phyloP scores from a whole-genome alignment of 2,797 vertebrate genomes.

The Chloroceryle amazona region DNA sequence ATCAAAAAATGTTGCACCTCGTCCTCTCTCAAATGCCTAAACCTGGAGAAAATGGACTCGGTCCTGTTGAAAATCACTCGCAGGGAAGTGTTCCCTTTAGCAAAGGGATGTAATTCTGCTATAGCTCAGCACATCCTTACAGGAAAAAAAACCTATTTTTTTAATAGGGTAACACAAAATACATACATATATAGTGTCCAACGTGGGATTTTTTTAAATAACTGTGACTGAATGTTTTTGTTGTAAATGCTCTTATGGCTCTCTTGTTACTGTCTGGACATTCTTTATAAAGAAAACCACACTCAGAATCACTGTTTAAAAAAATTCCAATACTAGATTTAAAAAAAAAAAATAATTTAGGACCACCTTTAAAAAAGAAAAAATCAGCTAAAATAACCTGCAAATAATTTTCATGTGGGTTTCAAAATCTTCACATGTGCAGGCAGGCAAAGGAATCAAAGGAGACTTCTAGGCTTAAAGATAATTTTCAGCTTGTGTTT shows the following conservation, averaged over 20 bases:
- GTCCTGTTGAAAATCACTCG: not conserved
- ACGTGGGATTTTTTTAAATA: not conserved
- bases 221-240: not conserved
- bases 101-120: not conserved
- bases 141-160: not conserved
- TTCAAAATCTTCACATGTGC: not conserved
- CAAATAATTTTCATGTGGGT: not conserved
- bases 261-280: not conserved
- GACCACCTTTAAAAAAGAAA: not conserved
- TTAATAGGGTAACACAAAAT: not conserved
- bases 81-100: not conserved
- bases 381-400: not conserved
- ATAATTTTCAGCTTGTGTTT: not conserved
- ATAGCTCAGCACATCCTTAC: not conserved
- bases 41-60: not conserved
- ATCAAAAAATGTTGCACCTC: not conserved
- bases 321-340: not conserved
- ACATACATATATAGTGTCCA: not conserved
- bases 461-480: not conserved
- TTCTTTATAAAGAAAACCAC: not conserved
- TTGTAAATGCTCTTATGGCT: not conserved
- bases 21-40: not conserved
- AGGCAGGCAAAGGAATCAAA: not conserved
- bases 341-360: not conserved
- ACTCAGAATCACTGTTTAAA: not conserved